Evolutionary conservation across 2,797 vertebrate genomes (phyloP), one percentile per base, ranked within the genome.

Genomic region (Neopelma chrysocephalum): DNA sequence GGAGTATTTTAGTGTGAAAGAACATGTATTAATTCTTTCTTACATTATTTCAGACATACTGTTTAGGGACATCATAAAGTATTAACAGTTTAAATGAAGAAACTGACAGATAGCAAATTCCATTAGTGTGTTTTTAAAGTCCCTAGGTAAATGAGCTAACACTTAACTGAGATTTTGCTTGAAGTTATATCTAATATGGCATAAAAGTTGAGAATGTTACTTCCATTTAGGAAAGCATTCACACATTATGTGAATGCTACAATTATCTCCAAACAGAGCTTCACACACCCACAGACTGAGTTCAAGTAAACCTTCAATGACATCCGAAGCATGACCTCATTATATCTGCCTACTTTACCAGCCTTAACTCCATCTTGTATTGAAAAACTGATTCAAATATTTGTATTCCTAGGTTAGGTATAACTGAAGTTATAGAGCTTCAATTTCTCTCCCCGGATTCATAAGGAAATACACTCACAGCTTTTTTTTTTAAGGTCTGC

Each of bases 61-160:
- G 50, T 86, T 84, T 45, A 89, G 38, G 54, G 34, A 69, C 68
- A 81, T 79, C 70, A 87, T 76, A 58, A 93, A 84, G 54, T 51
- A 83, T 72, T 84, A 93, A 92, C 32, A 87, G 56, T 43, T 87
- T 87, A 91, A 93, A 87, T 66, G 54, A 96, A 87, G 62, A 92
- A 94, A 82, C 15, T 66, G 78, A 66, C n/a, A 79, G 38, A 72
- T 32, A 90, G 77, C 31, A 77, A 93, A 84, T 90, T 91, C 65
- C 61, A 78, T 78, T 92, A 90, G 53, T 26, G 50, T 81, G 20
- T 56, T 91, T 79, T 83, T 91, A 75, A 81, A 96, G 61, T 83
- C 69, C 56, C 43, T 83, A 60, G 62, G 43, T 70, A 95, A 85
- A 88, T 68, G 32, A 78, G 57, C 38, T 69, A 94, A 76, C 32